Evolutionary conservation across 1,140 invertebrate species (phyloP).

Genomic region (Oppia nitens): DNA sequence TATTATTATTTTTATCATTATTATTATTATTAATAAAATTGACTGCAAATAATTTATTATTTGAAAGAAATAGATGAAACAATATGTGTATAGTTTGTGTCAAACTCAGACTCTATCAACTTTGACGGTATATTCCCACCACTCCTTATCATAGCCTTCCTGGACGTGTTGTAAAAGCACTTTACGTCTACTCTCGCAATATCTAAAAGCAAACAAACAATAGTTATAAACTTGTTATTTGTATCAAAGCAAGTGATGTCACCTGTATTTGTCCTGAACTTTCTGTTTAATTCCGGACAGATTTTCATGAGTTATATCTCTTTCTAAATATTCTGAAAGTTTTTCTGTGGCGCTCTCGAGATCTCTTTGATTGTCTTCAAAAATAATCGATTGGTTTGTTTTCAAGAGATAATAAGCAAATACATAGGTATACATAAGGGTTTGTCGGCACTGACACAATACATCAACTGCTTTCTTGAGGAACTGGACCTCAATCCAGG

Average conservation of each 20-base stretch:
- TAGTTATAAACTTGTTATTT: not conserved
- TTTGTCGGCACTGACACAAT: constrained; percentile 88
- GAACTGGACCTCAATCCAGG: constrained; percentile 86
- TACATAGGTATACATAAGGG: constrained; percentile 97
- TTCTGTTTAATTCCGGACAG: constrained; percentile 95
- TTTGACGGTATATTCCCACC: constrained; percentile 43
- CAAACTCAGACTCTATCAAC: not conserved
- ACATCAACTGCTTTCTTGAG: constrained; percentile 91
- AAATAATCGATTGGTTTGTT: constrained; percentile 97
- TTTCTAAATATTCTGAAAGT: constrained; percentile 89
- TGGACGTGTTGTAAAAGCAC: constrained; percentile 89
- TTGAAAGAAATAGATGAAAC: too few species aligned
- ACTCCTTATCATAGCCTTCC: constrained; percentile 95
- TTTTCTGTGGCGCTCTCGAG: constrained; percentile 91
- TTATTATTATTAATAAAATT: too few species aligned
- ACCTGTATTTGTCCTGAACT: constrained; percentile 98
- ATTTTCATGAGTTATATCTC: constrained; percentile 95
- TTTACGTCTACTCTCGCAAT: constrained; percentile 87
- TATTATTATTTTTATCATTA: too few species aligned
- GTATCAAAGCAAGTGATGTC: constrained; percentile 15
- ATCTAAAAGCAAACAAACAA: constrained; percentile 42
- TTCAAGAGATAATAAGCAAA: constrained; percentile 96
- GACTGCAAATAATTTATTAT: too few species aligned
- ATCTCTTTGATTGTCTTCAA: constrained; percentile 98
- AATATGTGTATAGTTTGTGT: too few species aligned